Evolutionary conservation across 2,797 vertebrate species (phyloP).

Genomic region (Bucorvus abyssinicus): DNA sequence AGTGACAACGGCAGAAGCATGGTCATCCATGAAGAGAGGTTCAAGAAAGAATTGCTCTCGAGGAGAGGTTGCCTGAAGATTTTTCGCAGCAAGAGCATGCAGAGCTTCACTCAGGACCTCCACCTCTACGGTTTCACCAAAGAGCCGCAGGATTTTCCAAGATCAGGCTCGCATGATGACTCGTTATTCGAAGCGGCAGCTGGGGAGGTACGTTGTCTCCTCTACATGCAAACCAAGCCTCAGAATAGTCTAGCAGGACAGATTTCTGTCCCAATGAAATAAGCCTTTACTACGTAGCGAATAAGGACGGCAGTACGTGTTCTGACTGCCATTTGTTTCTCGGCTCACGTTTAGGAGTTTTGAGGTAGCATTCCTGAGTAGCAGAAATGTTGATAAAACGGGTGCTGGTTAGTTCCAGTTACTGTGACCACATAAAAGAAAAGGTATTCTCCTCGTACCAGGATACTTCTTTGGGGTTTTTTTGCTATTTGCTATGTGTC

Average conservation of each 20-base stretch:
- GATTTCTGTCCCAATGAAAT: not conserved
- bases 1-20: not conserved
- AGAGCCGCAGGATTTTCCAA: conserved; percentile 16
- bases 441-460: accelerated
- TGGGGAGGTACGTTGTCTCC: not conserved
- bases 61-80: conserved; percentile 32
- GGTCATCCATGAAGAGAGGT: conserved; percentile 37
- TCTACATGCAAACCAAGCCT: not conserved
- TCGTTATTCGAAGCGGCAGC: conserved; percentile 34
- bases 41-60: not conserved
- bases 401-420: not conserved
- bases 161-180: not conserved
- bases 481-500: not conserved
- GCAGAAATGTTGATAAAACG: not conserved
- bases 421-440: not conserved
- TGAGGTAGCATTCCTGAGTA: not conserved
- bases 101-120: conserved; percentile 34
- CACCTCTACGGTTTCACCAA: conserved; percentile 55
- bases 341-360: not conserved
- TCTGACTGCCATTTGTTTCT: not conserved
- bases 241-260: not conserved
- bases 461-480: not conserved
- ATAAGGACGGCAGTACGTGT: not conserved
- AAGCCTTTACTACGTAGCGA: not conserved
- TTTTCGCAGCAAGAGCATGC: conserved; percentile 49